Evolutionary conservation across 2,888 invertebrate species (phyloP).

Genomic region (Philonicus albiceps): DNA sequence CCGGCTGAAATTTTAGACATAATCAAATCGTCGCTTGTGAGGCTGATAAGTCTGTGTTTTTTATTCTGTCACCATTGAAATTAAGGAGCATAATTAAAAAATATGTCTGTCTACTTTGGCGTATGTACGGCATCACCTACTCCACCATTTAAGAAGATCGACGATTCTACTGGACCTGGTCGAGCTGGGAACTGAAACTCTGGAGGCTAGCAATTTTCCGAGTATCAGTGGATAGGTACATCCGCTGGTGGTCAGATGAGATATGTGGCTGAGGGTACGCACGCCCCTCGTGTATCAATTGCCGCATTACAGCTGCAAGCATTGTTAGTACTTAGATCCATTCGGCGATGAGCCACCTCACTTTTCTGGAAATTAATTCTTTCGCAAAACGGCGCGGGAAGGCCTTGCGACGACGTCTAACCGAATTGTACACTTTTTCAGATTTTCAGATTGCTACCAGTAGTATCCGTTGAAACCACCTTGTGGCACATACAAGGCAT

Average conservation of each 20-base stretch:
- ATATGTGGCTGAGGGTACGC: background rate
- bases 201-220: conserved; percentile 35
- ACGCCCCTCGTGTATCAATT: conserved; percentile 15
- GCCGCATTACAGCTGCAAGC: background rate
- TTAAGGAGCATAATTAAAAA: background rate
- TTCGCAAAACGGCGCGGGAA: background rate
- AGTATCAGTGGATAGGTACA: conserved; percentile 6
- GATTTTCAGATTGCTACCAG: background rate
- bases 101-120: background rate
- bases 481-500: background rate
- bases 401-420: conserved; percentile 6
- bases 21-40: background rate
- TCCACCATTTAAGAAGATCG: background rate
- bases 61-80: background rate
- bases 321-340: background rate
- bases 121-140: background rate
- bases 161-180: background rate
- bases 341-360: background rate
- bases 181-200: background rate
- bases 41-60: background rate
- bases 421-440: background rate
- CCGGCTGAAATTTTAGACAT: background rate
- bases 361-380: background rate
- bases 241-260: conserved; percentile 3
- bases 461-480: background rate